A percentile compares a stretch with the other conserved stretches of the same genome.
Evolutionary conservation across 1,140 invertebrate genomes (phyloP).

Genomic region (Globodera ellingtonae): DNA sequence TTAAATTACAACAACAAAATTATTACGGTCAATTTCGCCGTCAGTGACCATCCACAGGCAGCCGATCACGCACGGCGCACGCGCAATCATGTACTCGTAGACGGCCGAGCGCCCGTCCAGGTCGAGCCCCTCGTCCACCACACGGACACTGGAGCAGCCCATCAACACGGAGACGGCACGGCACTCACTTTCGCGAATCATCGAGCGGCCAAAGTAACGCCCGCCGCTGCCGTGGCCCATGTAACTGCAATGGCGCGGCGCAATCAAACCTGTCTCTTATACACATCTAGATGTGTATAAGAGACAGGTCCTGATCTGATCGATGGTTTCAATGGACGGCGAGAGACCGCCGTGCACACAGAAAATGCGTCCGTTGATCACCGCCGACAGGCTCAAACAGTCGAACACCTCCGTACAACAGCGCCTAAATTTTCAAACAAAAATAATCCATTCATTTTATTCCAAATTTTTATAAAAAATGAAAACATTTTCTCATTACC

Average conservation of each 20-base stretch:
- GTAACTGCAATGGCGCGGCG: constrained; percentile 38
- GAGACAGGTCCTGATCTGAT: constrained; percentile 96
- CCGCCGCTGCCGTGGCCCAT: constrained; percentile 58
- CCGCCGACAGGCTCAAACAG: constrained; percentile 93
- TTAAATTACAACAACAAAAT: constrained; percentile 9
- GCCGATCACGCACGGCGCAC: constrained; percentile 56
- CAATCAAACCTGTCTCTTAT: too few relatives aligned
- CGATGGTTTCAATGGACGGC: constrained; percentile 89
- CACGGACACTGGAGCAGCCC: constrained; percentile 58
- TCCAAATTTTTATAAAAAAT: not conserved
- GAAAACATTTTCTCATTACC: constrained; percentile 64
- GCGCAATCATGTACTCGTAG: constrained; percentile 55
- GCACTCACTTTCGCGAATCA: constrained; percentile 42
- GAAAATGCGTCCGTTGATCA: constrained; percentile 98
- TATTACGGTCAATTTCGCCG: constrained; percentile 47
- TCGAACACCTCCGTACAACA: constrained; percentile 92
- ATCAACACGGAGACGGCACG: constrained; percentile 56
- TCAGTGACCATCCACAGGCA: constrained; percentile 63
- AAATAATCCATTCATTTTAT: not conserved
- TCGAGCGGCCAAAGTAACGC: constrained; percentile 43
- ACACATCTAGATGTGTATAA: too few relatives aligned
- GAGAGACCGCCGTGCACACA: constrained; percentile 99
- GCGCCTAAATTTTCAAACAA: constrained; percentile 69
- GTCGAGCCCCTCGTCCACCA: constrained; percentile 47
- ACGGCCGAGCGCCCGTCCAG: constrained; percentile 52